Base-by-base conservation (phyloP, 2,888 invertebrate genomes). In the Melanostoma scalare region DNA sequence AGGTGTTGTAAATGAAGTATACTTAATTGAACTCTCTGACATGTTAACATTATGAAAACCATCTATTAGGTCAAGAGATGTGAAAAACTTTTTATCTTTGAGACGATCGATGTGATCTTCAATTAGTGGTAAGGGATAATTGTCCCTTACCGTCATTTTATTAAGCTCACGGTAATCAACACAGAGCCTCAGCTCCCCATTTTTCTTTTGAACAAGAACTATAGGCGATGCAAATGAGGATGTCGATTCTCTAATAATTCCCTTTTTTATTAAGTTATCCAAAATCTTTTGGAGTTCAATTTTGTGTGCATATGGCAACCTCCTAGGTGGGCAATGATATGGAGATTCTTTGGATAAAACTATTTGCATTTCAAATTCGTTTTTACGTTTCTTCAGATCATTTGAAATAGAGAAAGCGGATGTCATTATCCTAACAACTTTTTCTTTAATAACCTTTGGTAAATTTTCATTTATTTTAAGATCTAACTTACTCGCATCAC, bases 191-290 rank as follows among this genome's bases (percentile, higher is more conserved):
- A 61, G 42, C 10, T 86, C 85, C 8, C 33, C 33, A 55, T 48
- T 76, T 31, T 77, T 60, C 44, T 86, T 85, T 6, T 56, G 55
- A 6, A 82, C 78, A 9, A 86, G 44, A 6, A 86, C 85, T 31
- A 87, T 82, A 3, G 86, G 79, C 1, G 84, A 81, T 4, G 80
- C 72, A 58, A 20, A 76, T 33, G 36, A 9, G 1, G 85, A 86
- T n/a, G 69, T 46, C n/a, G 72, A 71, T 53, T 74, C 65, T 2
- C 74, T 56, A 44, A 67, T 74, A 9, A 67, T 67, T 3, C 56
- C 48, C 20, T 55, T 55, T 38, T 50, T 20, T 1, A 68, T 8
- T 10, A 68, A 42, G 44, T 53, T 36, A 44, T 75, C 44, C 33
- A 76, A 56, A 60, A 48, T 71, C 36, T 42, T 60, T 36, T 40